Evolutionary conservation across 1,140 invertebrate species (phyloP).

Genomic region (Drosophila subpulchrella): DNA sequence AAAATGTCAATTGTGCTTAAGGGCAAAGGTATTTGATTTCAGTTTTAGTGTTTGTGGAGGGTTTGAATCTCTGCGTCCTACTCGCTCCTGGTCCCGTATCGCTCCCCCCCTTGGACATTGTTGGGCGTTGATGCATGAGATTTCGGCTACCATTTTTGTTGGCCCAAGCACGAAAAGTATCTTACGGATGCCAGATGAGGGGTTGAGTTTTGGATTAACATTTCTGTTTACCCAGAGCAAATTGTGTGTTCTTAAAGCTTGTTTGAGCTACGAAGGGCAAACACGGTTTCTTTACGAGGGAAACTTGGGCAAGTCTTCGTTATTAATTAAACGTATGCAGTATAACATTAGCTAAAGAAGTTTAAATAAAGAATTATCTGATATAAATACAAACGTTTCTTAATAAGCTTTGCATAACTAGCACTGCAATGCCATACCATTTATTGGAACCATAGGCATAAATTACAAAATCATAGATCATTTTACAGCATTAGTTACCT

Average conservation of each 20-base stretch:
- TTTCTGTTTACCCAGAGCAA: conserved; percentile 36
- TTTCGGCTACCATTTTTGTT: conserved; percentile 26
- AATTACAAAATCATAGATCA: too few species aligned
- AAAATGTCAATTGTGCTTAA: conserved; percentile 80
- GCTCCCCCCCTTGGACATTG: conserved; percentile 5
- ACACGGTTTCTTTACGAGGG: not conserved
- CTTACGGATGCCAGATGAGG: conserved; percentile 24
- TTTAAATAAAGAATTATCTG: not conserved
- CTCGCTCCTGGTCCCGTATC: too few species aligned
- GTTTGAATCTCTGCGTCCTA: conserved; percentile 16
- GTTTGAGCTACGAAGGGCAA: conserved; percentile 20
- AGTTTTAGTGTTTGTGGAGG: conserved; percentile 40
- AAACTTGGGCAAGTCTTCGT: not conserved
- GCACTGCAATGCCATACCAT: too few species aligned
- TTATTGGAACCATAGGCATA: too few species aligned
- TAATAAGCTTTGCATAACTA: too few species aligned
- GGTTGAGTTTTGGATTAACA: conserved; percentile 28
- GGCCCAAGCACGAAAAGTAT: conserved; percentile 30
- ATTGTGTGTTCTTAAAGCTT: conserved; percentile 33
- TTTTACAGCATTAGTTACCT: too few species aligned
- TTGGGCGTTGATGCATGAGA: conserved; percentile 35
- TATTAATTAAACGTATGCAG: conserved; percentile 3
- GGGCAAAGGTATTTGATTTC: conserved; percentile 76
- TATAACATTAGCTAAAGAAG: not conserved
- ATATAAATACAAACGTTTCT: not conserved